Base-by-base conservation (phyloP, 2,888 invertebrate species). In the Yponomeuta malinellus region DNA sequence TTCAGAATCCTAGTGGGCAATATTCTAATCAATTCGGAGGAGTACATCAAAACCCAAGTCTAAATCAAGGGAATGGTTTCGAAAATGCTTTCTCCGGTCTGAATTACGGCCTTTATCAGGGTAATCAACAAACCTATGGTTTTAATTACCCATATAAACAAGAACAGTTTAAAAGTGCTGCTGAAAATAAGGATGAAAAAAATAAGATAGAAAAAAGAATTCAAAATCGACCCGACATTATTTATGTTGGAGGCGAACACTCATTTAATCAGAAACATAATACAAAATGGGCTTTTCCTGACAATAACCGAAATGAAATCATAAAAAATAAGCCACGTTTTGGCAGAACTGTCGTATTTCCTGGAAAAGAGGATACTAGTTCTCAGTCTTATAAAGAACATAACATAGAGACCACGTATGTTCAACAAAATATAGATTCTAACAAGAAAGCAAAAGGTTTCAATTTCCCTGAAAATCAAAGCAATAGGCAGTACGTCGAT, bases 231-330 rank as follows among this genome's bases (percentile, higher is more conserved):
- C 86, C 83, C 37, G 76, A 71, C 9, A 71, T 76, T 68, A 74
- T 76, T 66, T 70, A 69, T 33, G 74, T 74, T 63, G 74, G 75
- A 71, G 74, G 76, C 2, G 73, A 77, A 52, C 74, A 74, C 68
- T 71, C 76, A 52, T 74, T 75, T 69, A 73, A 77, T 70, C 75
- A 43, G 43, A 43, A 43, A 8, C 8, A 71, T 48, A 77, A 73
- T 73, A 66, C 79, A 0, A 84, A 82, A 78, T 88, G 84, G 83
- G 73, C 75, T 0, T 89, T 90, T 73, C 89, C 91, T 29, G 81
- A 81, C 67, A 73, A 73, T 37, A 29, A 63, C 59, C 68, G 74
- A n/a, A 70, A 43, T 37, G 65, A 73, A 33, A 37, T 15, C 31
- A 52, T 33, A 31, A 33, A 67, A 48, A 72, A 68, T 10, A 74